phyloP scores from a whole-genome alignment of 2,888 invertebrate species.

The Atherix ibis region DNA sequence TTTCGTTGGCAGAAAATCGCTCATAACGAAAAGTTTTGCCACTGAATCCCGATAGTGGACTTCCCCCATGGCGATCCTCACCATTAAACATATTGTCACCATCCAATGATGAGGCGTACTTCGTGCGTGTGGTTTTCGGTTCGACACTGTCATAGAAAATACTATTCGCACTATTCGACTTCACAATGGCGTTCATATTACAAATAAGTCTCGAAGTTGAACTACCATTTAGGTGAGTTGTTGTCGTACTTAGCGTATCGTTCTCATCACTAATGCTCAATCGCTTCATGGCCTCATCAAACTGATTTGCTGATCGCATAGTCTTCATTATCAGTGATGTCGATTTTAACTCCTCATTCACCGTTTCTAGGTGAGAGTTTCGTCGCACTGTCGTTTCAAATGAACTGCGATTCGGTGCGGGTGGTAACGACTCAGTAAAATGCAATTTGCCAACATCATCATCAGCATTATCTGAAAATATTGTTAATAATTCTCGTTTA shows the following conservation, averaged over 20 bases:
- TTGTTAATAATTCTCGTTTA: conserved; percentile 2
- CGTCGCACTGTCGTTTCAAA: conserved; percentile 5
- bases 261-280: conserved; percentile 20
- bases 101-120: conserved; percentile 13
- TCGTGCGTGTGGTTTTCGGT: conserved; percentile 5
- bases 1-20: no score
- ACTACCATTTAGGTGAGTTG: not conserved
- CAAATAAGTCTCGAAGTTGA: conserved; percentile 11
- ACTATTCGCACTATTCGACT: conserved; percentile 12
- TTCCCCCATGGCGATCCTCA: no score
- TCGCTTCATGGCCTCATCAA: conserved; percentile 31
- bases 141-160: conserved; percentile 6
- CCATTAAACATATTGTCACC: conserved; percentile 12
- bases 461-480: conserved; percentile 3
- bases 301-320: conserved; percentile 29
- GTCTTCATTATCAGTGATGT: conserved; percentile 32
- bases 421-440: not conserved
- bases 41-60: not conserved
- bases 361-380: conserved; percentile 5
- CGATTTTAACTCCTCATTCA: conserved; percentile 24
- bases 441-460: no score
- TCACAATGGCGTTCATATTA: conserved; percentile 9
- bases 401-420: not conserved
- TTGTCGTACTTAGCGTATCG: not conserved
- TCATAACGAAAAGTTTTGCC: no score